These are phyloP conservation scores for Axea sp. DNA, from an alignment of 2,888 invertebrate species.

Conservation along the genomic window DNA sequence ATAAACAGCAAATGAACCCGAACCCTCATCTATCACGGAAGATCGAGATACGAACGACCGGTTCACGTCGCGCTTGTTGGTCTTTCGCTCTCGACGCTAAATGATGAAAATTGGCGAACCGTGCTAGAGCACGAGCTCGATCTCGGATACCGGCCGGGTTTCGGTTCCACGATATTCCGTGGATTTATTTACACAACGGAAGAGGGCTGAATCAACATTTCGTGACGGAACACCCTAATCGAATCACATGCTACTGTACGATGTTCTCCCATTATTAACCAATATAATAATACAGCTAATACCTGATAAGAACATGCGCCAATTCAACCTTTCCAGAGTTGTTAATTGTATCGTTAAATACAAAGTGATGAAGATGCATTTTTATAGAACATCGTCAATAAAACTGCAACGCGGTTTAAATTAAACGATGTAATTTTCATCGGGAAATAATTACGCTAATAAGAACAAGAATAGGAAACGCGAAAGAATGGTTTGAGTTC, in stretches of 20 bases:
- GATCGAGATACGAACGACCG: constrained; percentile 51
- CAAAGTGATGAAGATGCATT: no score
- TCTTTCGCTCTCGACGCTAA: constrained; percentile 6
- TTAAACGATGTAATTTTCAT: no score
- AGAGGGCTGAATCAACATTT: constrained; percentile 16
- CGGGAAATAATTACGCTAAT: no score
- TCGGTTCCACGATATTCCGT: constrained; percentile 5
- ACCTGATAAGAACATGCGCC: neutral
- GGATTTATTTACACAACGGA: constrained; percentile 15
- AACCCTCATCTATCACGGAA: constrained; percentile 29
- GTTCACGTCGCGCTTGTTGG: constrained; percentile 22
- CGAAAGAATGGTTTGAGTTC: no score
- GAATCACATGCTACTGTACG: constrained; percentile 21
- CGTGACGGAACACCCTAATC: constrained; percentile 11
- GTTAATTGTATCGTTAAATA: constrained; percentile 1
- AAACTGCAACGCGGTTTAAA: no score
- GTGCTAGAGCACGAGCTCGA: constrained; percentile 10
- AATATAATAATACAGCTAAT: constrained; percentile 6
- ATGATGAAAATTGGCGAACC: constrained; percentile 34
- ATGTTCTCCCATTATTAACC: constrained; percentile 23
- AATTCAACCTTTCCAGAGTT: neutral
- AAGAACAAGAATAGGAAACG: no score
- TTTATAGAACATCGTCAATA: no score
- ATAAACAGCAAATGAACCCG: constrained; percentile 38
- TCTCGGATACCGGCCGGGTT: neutral